A percentile compares a stretch with the other conserved stretches of the same genome.
phyloP scores from a whole-genome alignment of 2,888 invertebrate species.

The Agriopis leucophaearia region DNA sequence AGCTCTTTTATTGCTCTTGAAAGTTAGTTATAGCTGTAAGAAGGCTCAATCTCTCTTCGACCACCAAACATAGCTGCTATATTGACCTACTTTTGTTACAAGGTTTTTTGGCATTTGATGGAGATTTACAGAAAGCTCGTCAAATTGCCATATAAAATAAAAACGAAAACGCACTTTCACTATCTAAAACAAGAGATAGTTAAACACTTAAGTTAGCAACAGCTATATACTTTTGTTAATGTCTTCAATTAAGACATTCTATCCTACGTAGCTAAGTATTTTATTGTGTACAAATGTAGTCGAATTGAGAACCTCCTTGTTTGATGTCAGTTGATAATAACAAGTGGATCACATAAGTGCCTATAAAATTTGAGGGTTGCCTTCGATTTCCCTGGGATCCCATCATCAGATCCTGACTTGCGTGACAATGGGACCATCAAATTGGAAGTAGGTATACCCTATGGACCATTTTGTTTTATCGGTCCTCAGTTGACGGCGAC shows the following conservation, averaged over 20 bases:
- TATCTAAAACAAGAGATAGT: conserved; percentile 5
- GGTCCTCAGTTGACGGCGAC: too few species aligned
- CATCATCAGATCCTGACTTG: too few species aligned
- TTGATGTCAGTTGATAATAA: too few species aligned
- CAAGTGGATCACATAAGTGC: too few species aligned
- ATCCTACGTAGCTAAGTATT: too few species aligned
- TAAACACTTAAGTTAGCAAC: conserved; percentile 4
- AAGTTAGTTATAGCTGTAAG: conserved; percentile 7
- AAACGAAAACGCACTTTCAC: conserved; percentile 9
- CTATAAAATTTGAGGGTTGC: too few species aligned
- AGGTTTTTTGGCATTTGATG: neutral
- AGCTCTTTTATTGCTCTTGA: conserved; percentile 33
- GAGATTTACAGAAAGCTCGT: conserved; percentile 10
- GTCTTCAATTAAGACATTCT: neutral
- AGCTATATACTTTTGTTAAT: neutral
- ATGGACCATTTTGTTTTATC: too few species aligned
- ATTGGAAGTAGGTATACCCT: too few species aligned
- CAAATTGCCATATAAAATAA: conserved; percentile 13
- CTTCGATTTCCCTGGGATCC: too few species aligned
- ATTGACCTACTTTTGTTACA: conserved; percentile 10
- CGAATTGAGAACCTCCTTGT: too few species aligned
- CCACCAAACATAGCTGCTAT: conserved; percentile 13
- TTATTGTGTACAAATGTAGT: too few species aligned
- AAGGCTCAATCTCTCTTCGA: neutral
- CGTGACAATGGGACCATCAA: too few species aligned